Evolutionary conservation across 2,113 vertebrate species (phyloP).

Genomic region (Reinhardtius hippoglossoides): DNA sequence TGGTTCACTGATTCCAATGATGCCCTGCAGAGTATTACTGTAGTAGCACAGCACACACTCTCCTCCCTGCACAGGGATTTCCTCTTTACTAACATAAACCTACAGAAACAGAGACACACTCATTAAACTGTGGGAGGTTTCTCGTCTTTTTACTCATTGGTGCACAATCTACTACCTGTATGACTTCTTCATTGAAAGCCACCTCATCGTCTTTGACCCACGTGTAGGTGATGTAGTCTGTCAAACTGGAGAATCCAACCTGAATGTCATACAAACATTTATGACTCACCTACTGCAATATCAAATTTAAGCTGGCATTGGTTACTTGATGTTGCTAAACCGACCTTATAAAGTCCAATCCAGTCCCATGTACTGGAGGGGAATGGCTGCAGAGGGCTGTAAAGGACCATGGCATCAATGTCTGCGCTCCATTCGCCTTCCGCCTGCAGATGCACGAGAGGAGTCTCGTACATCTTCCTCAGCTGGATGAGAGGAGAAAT

Average conservation of each 20-base stretch:
- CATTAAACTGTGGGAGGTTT: neutral
- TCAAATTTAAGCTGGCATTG: neutral
- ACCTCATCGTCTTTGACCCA: constrained; percentile 95
- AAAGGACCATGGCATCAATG: constrained; percentile 85
- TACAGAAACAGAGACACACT: constrained; percentile 54
- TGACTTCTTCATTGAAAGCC: constrained; percentile 77
- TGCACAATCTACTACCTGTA: constrained; percentile 80
- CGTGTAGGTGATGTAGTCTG: constrained; percentile 91
- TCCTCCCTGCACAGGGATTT: constrained; percentile 86
- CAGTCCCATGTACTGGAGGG: constrained; percentile 94
- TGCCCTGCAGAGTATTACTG: constrained; percentile 86
- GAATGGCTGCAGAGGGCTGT: constrained; percentile 83
- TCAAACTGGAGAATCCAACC: constrained; percentile 87
- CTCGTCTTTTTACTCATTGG: neutral
- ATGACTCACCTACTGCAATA: neutral
- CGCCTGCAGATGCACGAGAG: constrained; percentile 83
- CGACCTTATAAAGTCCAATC: constrained; percentile 95
- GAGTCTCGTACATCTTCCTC: constrained; percentile 81
- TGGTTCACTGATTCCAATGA: constrained; percentile 90
- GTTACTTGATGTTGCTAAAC: neutral
- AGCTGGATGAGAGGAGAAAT: constrained; percentile 76
- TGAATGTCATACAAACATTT: constrained; percentile 65
- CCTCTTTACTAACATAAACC: constrained; percentile 90
- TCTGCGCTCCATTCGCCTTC: constrained; percentile 89
- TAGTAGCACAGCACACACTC: constrained; percentile 93